These are phyloP conservation scores for Scaptomyza flava DNA, from an alignment of 2,888 invertebrate species.

Conservation along the genomic window DNA sequence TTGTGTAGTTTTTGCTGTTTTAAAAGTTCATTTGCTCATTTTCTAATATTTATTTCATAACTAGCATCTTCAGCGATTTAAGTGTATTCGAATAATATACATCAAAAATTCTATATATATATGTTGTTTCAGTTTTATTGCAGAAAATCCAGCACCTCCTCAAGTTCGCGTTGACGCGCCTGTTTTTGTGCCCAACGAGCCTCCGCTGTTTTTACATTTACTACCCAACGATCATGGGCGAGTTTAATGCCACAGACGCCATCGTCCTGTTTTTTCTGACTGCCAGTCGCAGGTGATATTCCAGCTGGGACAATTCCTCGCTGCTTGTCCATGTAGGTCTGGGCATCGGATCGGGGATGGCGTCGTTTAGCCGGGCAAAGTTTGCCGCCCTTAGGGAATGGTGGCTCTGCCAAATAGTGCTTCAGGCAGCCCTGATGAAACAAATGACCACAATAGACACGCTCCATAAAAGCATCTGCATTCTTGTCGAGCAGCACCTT, in stretches of 20 bases:
- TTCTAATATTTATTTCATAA: conserved; percentile 58
- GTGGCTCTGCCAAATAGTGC: conserved; percentile 89
- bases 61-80: conserved; percentile 52
- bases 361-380: conserved; percentile 86
- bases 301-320: conserved; percentile 60
- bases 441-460: conserved; percentile 90
- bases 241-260: conserved; percentile 87
- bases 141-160: conserved; percentile 91
- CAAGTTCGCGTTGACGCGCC: conserved; percentile 89
- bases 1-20: no score
- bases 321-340: conserved; percentile 71
- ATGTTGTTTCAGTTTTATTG: conserved; percentile 78
- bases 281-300: neutral
- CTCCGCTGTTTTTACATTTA: conserved; percentile 89
- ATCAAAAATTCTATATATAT: conserved; percentile 50
- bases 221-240: conserved; percentile 90
- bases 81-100: conserved; percentile 63
- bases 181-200: conserved; percentile 92
- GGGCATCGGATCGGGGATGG: conserved; percentile 83
- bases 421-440: conserved; percentile 89
- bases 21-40: conserved; percentile 19
- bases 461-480: conserved; percentile 87
- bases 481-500: conserved; percentile 86
- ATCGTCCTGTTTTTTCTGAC: conserved; percentile 15
- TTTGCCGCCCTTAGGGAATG: conserved; percentile 90